Base-by-base conservation (phyloP, 1,140 invertebrate genomes). In the Cyclargus thomasi region DNA sequence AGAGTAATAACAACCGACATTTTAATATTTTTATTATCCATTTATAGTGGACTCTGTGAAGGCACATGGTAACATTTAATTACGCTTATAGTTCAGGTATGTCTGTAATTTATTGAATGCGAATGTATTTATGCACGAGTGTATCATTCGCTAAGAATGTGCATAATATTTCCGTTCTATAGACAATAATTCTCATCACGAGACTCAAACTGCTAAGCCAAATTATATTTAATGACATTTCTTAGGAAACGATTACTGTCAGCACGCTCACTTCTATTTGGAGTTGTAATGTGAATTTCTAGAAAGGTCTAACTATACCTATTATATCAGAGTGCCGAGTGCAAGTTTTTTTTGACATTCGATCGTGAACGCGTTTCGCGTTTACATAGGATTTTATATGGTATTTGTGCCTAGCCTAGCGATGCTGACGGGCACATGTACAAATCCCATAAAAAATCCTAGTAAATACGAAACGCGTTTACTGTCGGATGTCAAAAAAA, bases 151-250 rank as follows among this genome's bases (percentile, higher is more conserved):
- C 55, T 20, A 59, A 59, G 55, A 59, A 59, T 59, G 18, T 20
- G 20, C 55, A 20, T 21, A 59, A 59, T 59, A 59, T 59, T 59
- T 59, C 55, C 55, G 55, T 59, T 59, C 55, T 8, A 7, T 59
- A 21, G 55, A 20, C 55, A 59, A 20, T 59, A 59, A 18, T 59
- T 59, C 20, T 18, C 17, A 59, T 59, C 55, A 59, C 55, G 55
- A 22, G 55, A 59, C 18, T 21, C 20, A 21, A 21, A 59, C 20
- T 21, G 55, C 20, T 59, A 18, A 59, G 55, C 55, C 55, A 59
- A 59, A 59, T 59, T 21, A 20, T 59, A 20, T 20, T 59, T 59
- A 20, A 20, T 21, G 20, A 59, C 20, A 59, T 21, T 59, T 59
- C 55, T 18, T 59, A 11, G 55, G 55, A 47, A 47, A 18, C 18